Evolutionary conservation across 2,888 invertebrate genomes (phyloP).

Genomic region (Xestia ashworthii): DNA sequence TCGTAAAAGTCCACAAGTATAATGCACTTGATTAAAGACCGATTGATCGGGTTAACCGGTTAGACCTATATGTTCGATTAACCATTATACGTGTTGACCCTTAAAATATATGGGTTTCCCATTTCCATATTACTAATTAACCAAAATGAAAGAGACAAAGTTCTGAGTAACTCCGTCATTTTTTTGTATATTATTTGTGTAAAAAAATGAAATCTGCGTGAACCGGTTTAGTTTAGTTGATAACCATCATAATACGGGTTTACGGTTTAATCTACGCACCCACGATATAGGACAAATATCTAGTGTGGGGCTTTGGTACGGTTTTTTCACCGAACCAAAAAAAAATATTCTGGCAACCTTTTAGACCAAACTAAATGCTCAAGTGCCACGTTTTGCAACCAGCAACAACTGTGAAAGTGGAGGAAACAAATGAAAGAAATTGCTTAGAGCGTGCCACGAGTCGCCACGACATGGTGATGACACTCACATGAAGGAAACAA

Average conservation of each 20-base stretch:
- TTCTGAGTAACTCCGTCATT: too few species aligned
- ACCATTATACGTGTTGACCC: background rate
- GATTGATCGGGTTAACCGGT: background rate
- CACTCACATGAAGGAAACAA: background rate
- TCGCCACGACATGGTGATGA: background rate
- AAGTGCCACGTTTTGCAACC: background rate
- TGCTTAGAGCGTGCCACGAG: background rate
- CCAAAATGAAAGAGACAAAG: too few species aligned
- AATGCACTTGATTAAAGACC: background rate
- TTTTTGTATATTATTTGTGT: background rate
- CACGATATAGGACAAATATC: too few species aligned
- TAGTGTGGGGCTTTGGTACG: too few species aligned
- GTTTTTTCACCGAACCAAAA: background rate
- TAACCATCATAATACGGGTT: background rate
- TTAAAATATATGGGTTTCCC: background rate
- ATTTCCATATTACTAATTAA: too few species aligned
- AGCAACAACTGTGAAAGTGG: background rate
- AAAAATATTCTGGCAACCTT: background rate
- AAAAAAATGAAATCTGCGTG: too few species aligned
- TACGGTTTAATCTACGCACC: background rate
- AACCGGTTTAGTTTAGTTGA: background rate
- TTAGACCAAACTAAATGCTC: background rate
- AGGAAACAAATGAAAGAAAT: background rate
- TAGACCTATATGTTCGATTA: background rate
- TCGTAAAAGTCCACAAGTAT: background rate